Percentiles rank a stretch among this genome's conserved stretches.
Evolutionary conservation across 2,113 vertebrate species (phyloP).

Genomic region (Forbesichthys agassizii): DNA sequence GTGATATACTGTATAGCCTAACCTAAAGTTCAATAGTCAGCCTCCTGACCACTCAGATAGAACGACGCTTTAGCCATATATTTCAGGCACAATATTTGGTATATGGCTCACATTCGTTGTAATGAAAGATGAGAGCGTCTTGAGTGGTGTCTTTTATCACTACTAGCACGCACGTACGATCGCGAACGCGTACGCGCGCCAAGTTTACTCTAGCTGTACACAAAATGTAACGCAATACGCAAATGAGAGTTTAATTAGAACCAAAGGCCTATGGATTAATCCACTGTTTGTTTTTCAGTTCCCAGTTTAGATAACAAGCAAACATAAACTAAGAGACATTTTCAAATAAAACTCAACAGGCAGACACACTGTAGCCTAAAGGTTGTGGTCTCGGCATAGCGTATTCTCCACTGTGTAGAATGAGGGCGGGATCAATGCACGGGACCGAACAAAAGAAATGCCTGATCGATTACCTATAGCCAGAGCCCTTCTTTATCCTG

Average conservation of each 20-base stretch:
- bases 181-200: background rate
- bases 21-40: slow-evolving; percentile 37
- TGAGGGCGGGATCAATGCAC: slow-evolving; percentile 62
- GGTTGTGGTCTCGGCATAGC: slow-evolving; percentile 1
- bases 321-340: background rate
- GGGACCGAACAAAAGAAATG: slow-evolving; percentile 68
- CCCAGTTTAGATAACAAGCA: background rate
- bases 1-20: slow-evolving; percentile 57
- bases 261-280: background rate
- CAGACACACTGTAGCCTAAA: slow-evolving; percentile 7
- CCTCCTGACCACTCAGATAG: slow-evolving; percentile 27
- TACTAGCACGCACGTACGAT: slow-evolving; percentile 13
- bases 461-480: slow-evolving; percentile 45
- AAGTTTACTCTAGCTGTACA: background rate
- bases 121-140: slow-evolving; percentile 30
- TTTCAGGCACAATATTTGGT: slow-evolving; percentile 25
- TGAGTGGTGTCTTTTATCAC: slow-evolving; percentile 14
- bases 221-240: background rate
- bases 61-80: background rate
- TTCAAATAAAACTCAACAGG: slow-evolving; percentile 7
- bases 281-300: too few relatives aligned
- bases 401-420: slow-evolving; percentile 14
- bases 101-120: slow-evolving; percentile 11
- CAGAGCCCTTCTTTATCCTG: slow-evolving; percentile 1
- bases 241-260: background rate